A percentile compares a stretch with the other conserved stretches of the same genome.
Conservation (phyloP, 1,140 invertebrate species). For the Drosophila trapezifrons region DNA sequence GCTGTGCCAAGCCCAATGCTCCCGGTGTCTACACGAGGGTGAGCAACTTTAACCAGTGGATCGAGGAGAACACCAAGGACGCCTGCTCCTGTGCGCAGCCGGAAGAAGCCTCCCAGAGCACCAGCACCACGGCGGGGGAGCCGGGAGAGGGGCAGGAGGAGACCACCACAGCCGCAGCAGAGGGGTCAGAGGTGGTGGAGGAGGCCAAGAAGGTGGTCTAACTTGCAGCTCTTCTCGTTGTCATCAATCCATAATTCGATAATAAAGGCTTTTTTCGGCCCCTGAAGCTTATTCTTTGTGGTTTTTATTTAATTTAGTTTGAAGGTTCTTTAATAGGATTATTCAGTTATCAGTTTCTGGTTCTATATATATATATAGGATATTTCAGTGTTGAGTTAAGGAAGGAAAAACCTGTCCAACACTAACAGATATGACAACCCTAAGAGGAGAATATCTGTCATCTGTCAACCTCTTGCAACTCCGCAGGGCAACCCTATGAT, state of each 20-base stretch:
- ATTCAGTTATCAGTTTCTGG: no score
- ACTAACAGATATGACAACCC: no score
- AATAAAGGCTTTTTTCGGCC: constrained; percentile 14
- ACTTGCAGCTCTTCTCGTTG: neutral
- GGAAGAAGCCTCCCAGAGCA: constrained; percentile 11
- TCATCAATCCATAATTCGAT: neutral
- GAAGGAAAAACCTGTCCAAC: no score
- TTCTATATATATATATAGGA: no score
- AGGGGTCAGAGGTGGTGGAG: constrained; percentile 28
- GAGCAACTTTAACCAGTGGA: constrained; percentile 91
- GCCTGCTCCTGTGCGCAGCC: constrained; percentile 87
- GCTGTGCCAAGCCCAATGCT: constrained; percentile 90
- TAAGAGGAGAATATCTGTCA: neutral
- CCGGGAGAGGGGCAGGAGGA: constrained; percentile 13
- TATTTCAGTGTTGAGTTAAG: no score
- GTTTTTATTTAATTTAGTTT: neutral
- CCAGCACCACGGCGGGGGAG: constrained; percentile 16
- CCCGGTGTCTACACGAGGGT: constrained; percentile 95
- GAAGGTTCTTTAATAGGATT: neutral
- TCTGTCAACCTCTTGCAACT: neutral
- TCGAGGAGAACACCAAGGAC: constrained; percentile 87
- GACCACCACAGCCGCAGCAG: constrained; percentile 14
- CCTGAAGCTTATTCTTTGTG: neutral
- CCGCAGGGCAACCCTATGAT: neutral
- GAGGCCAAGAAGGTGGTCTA: constrained; percentile 52